Conservation (phyloP, 2,888 invertebrate genomes). For the Atethmia centrago region DNA sequence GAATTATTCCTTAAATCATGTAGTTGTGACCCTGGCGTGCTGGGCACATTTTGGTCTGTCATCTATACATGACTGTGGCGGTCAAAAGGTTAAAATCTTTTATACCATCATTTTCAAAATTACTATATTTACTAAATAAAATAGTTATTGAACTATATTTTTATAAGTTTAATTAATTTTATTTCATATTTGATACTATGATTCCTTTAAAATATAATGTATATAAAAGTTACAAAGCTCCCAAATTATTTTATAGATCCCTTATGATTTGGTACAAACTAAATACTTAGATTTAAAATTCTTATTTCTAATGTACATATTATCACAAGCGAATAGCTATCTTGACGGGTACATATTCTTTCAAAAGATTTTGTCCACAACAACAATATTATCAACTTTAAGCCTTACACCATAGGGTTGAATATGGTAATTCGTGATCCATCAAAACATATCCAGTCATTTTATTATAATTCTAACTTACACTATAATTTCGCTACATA, state of each 20-base stretch:
- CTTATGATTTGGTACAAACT: conserved; percentile 33
- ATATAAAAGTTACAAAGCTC: conserved; percentile 54
- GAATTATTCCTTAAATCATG: no score
- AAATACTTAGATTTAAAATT: conserved; percentile 35
- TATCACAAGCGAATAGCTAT: conserved; percentile 61
- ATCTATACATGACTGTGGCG: not conserved
- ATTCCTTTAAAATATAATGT: conserved; percentile 39
- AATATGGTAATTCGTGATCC: conserved; percentile 30
- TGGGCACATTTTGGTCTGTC: not conserved
- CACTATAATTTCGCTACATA: conserved; percentile 51
- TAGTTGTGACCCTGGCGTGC: no score
- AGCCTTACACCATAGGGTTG: conserved; percentile 9
- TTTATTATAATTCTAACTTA: conserved; percentile 55
- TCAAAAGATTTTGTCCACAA: conserved; percentile 36
- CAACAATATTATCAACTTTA: conserved; percentile 36
- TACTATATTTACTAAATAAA: conserved; percentile 10
- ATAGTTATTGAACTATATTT: not conserved
- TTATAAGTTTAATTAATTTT: not conserved
- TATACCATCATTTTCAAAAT: not conserved
- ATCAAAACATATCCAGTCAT: conserved; percentile 44
- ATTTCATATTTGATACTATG: conserved; percentile 21
- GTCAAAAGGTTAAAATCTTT: not conserved
- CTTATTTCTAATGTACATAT: conserved; percentile 54
- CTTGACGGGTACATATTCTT: conserved; percentile 34
- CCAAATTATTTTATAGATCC: conserved; percentile 28